Evolutionary conservation across 2,113 vertebrate species (phyloP), one percentile per base, ranked within the genome.

Genomic region (Vicugna pacos): DNA sequence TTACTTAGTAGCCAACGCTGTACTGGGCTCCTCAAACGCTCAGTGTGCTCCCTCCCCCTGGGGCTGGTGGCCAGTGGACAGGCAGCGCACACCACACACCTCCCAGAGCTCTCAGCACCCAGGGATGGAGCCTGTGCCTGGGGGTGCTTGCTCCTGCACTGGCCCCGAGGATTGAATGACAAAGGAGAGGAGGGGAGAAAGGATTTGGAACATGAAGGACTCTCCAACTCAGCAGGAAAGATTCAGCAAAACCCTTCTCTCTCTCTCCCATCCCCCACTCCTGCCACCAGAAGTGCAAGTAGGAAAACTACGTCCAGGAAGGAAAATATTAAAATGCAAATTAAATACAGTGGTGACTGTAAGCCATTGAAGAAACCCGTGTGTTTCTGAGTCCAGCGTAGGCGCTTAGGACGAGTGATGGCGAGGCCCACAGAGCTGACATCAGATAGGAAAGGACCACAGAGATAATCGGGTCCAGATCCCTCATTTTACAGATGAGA

Each of bases 261-360:
- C 3, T 77, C 35, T 60, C 8, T 54, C 48, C 52, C 15, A 64
- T 52, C 46, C 48, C 6, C 50, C 48, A 46, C n/a, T 42, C 60
- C 79, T 2, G 16, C 28, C 56, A 60, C 86, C 64, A 85, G 75
- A 72, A 84, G 17, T 54, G 54, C 58, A 64, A 69, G 97, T 88
- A 96, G 75, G 52, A 77, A 96, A 93, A 96, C 17, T 64, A 81
- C 76, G 95, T 95, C 32, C 67, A 93, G 46, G 32, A 96, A 86
- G 70, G 76, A 95, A 92, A 93, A 72, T 70, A 89, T 64, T 80
- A 75, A 77, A 73, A 88, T 73, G 84, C 65, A 96, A 58, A 93
- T 58, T 58, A 90, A 83, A 79, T 72, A 22, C 76, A 85, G 38
- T 89, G 56, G 48, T 77, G 76, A 50, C 70, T 38, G 3, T 28